Evolutionary conservation across 1,140 invertebrate species (phyloP), one percentile per base, ranked within the genome.

Genomic region (Holcopasites calliopsidis): DNA sequence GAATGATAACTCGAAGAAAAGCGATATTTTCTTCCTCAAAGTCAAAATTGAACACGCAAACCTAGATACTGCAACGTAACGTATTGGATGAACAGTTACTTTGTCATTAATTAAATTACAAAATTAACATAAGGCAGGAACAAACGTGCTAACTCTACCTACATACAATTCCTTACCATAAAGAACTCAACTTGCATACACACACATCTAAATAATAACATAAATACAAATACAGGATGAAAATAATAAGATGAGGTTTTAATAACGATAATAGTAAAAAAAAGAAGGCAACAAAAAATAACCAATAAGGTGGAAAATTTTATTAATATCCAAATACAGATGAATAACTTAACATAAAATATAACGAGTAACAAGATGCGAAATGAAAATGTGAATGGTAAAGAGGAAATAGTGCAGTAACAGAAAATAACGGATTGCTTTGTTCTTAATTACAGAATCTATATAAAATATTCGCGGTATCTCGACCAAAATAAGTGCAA

Each of bases 401-500:
- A 61, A 26, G 28, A 44, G 21, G 62, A 47, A 66, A 42, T 28
- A 55, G 33, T 57, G 18, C 42, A 57, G 26, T 23, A 57, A 69
- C 40, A 33, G 42, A 79, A 64, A 57, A 28, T 54, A 42, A 66
- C 26, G 33, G 44, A 54, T 16, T 16, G 7, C 40, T 38, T 21
- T 11, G 3, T 47, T 38, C 21, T 26, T 18, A 47, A 65, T 11
- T 62, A 49, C 42, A 10, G 16, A 16, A 38, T 6, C 61, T 90
- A 95, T 88, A 95, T 94, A 84, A 94, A 92, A 88, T 92, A 94
- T 89, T 95, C 94, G 79, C 92, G 92, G 80, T 93, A 92, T 64
- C 93, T 92, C 64, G 91, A 92, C 93, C 94, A 94, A 90, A 94
- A 94, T 82, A 94, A 90, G 78, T 94, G 92, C 85, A 94, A 92